Evolutionary conservation across 2,797 vertebrate species (phyloP).

Genomic region (Anguilla anguilla): DNA sequence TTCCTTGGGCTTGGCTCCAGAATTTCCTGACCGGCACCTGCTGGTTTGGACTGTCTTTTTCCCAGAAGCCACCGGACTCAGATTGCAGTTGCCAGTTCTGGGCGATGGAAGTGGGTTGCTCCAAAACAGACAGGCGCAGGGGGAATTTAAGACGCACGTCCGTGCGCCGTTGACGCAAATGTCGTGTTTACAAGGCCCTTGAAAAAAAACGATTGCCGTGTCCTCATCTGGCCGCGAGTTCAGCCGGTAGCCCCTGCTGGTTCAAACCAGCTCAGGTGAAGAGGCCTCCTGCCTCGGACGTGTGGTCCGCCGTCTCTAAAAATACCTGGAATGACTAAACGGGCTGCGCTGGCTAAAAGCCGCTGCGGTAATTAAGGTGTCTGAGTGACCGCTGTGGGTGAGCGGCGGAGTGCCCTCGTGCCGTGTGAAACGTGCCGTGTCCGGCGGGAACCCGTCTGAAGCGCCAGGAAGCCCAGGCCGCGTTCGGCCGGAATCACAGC

Average conservation of each 20-base stretch:
- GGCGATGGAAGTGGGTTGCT: neutral
- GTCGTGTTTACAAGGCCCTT: slow-evolving; percentile 8
- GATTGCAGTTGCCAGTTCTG: neutral
- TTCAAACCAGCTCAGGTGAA: neutral
- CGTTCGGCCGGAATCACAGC: no score
- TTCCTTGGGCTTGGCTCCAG: neutral
- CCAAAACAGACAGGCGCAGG: neutral
- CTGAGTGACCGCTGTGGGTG: neutral
- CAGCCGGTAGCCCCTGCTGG: neutral
- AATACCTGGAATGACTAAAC: neutral
- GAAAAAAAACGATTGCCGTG: neutral
- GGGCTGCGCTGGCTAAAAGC: neutral
- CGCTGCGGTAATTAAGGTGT: neutral
- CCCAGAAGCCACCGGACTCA: neutral
- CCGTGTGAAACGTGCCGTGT: neutral
- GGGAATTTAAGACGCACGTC: neutral
- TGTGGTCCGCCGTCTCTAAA: neutral
- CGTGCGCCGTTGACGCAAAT: neutral
- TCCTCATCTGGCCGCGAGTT: neutral
- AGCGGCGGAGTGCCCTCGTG: neutral
- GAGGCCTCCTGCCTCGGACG: neutral
- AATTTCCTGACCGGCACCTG: neutral
- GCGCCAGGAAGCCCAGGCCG: no score
- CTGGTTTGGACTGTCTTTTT: neutral
- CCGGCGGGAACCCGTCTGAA: neutral